A percentile compares a stretch with the other conserved stretches of the same genome.
Conservation (phyloP, 2,888 invertebrate species). For the Drosophila anomelani region DNA sequence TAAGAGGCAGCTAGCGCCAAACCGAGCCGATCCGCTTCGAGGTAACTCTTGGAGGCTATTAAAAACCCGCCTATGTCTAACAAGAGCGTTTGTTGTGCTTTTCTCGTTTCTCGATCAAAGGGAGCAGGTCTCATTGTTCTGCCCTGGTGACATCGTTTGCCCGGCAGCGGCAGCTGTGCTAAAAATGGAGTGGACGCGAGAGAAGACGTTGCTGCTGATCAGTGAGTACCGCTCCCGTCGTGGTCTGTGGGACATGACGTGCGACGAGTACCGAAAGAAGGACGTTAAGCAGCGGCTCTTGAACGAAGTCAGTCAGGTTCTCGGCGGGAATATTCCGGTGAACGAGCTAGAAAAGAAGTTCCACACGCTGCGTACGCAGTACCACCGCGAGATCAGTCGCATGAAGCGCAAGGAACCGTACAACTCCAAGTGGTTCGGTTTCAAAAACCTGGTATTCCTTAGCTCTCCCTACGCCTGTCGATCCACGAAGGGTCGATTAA, state of each 20-base stretch:
- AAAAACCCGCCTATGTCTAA: conserved; percentile 34
- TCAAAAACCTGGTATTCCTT: conserved; percentile 87
- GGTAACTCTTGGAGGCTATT: conserved; percentile 50
- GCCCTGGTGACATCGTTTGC: conserved; percentile 62
- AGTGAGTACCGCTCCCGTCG: conserved; percentile 83
- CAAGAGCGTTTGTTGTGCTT: conserved; percentile 16
- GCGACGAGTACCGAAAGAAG: conserved; percentile 84
- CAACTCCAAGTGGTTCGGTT: conserved; percentile 86
- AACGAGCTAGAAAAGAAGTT: conserved; percentile 87
- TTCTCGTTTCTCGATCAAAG: conserved; percentile 57
- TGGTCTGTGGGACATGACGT: conserved; percentile 84
- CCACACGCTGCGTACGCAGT: conserved; percentile 87
- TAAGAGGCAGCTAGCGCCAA: conserved; percentile 27
- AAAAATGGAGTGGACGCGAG: conserved; percentile 84
- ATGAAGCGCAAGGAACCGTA: conserved; percentile 86
- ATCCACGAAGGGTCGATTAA: conserved; percentile 81
- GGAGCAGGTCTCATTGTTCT: conserved; percentile 70
- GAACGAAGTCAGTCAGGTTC: conserved; percentile 79
- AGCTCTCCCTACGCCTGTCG: conserved; percentile 86
- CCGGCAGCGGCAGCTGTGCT: conserved; percentile 62
- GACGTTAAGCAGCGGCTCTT: conserved; percentile 83
- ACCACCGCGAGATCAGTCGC: conserved; percentile 87
- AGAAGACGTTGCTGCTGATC: conserved; percentile 83
- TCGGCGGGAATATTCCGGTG: conserved; percentile 82
- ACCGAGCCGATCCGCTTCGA: conserved; percentile 24